Evolutionary conservation across 2,888 invertebrate species (phyloP).

Genomic region (Drosophila aldrichi): DNA sequence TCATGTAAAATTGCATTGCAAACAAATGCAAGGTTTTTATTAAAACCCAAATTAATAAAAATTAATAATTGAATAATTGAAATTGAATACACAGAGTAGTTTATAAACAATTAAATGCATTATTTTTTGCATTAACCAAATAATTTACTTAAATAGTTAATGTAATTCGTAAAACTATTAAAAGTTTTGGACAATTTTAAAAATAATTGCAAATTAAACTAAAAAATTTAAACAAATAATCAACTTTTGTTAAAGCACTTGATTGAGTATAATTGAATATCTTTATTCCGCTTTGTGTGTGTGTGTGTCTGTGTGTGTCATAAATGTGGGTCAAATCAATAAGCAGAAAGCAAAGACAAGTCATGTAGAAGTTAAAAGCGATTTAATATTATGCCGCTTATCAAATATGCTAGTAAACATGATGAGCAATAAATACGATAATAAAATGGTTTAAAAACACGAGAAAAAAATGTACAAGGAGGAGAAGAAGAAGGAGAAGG

Average conservation of each 20-base stretch:
- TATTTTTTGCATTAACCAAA: no score
- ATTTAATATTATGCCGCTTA: slow-evolving; percentile 52
- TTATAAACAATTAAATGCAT: no score
- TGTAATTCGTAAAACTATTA: no score
- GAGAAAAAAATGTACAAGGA: background rate
- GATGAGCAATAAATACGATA: slow-evolving; percentile 72
- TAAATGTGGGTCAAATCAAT: slow-evolving; percentile 57
- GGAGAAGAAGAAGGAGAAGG: background rate
- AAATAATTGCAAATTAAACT: no score
- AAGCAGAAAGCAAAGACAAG: slow-evolving; percentile 26
- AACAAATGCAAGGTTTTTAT: no score
- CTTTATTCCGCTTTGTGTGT: background rate
- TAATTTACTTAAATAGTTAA: no score
- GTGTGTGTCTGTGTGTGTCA: background rate
- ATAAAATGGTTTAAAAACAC: slow-evolving; percentile 55
- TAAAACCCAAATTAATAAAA: no score
- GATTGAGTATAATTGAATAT: slow-evolving; percentile 38
- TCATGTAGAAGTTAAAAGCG: slow-evolving; percentile 50
- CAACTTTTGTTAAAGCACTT: slow-evolving; percentile 22
- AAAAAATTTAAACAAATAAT: no score
- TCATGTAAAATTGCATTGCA: no score
- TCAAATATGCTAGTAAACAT: slow-evolving; percentile 62
- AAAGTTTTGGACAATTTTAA: no score
- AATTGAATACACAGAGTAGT: no score
- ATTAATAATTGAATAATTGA: no score